These are phyloP conservation scores for Neoaliturus tenellus DNA, from an alignment of 2,888 invertebrate genomes.

Conservation along the genomic window DNA sequence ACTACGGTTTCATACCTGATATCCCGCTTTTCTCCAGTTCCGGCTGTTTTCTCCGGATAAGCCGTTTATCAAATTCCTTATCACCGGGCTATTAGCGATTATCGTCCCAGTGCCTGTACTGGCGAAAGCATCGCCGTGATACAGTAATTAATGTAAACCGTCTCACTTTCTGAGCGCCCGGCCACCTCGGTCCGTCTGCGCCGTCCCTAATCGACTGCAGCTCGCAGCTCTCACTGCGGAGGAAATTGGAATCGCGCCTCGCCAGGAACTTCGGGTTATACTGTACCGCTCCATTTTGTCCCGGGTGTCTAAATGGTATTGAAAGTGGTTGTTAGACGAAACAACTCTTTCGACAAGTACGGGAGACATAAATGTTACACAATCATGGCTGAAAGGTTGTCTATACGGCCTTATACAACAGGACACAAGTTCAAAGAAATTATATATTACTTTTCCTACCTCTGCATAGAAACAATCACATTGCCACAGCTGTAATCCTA, in stretches of 20 bases:
- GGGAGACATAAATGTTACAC: no score
- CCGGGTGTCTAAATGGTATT: no score
- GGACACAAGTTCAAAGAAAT: no score
- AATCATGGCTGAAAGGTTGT: no score
- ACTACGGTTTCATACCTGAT: no score
- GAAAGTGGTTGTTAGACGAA: no score
- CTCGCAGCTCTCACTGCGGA: not conserved
- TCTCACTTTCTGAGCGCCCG: conserved; percentile 33
- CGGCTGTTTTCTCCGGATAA: not conserved
- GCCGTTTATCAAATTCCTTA: not conserved
- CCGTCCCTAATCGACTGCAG: not conserved
- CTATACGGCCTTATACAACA: no score
- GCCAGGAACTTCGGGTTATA: not conserved
- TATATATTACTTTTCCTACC: no score
- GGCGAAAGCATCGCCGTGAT: conserved; percentile 5
- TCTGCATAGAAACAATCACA: no score
- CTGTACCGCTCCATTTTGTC: not conserved
- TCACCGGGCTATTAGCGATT: not conserved
- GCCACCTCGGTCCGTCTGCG: conserved; percentile 18
- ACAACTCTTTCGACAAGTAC: no score
- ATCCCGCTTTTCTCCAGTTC: not conserved
- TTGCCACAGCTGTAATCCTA: no score
- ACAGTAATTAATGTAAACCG: not conserved
- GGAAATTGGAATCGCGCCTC: conserved; percentile 3
- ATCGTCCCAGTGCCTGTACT: not conserved